phyloP scores from a whole-genome alignment of 2,113 vertebrate genomes.

The Lampris incognitus region DNA sequence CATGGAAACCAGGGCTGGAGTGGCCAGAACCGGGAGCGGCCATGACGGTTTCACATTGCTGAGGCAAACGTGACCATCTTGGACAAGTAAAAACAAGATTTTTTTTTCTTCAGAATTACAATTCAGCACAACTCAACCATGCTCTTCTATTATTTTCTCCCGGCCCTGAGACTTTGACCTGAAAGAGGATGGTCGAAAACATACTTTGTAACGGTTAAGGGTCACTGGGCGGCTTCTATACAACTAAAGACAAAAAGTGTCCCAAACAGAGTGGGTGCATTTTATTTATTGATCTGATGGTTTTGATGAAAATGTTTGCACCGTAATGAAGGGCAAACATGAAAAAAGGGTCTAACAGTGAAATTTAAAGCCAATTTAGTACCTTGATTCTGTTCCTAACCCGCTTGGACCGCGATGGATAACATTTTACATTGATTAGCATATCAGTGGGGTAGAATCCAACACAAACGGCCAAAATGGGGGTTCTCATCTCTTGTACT shows the following conservation, averaged over 20 bases:
- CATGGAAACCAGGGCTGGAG: no score
- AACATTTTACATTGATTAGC: slow-evolving; percentile 35
- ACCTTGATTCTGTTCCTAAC: slow-evolving; percentile 4
- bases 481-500: background rate
- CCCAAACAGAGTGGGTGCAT: no score
- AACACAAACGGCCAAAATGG: background rate
- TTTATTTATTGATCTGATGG: background rate
- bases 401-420: slow-evolving; percentile 18
- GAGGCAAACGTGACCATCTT: slow-evolving; percentile 33
- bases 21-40: no score
- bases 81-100: slow-evolving; percentile 8
- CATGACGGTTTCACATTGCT: slow-evolving; percentile 1
- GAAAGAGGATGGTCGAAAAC: background rate
- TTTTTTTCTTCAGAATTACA: slow-evolving; percentile 23
- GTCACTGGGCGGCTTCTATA: background rate
- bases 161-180: slow-evolving; percentile 26
- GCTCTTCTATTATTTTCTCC: slow-evolving; percentile 19
- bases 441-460: slow-evolving; percentile 29
- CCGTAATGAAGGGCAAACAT: background rate
- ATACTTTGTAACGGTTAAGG: background rate
- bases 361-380: slow-evolving; percentile 10
- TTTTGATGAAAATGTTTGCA: background rate
- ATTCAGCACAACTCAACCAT: slow-evolving; percentile 15
- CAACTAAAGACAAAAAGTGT: background rate
- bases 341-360: background rate